These are phyloP conservation scores for Bubo bubo DNA, from an alignment of 2,113 vertebrate species.

Conservation along the genomic window DNA sequence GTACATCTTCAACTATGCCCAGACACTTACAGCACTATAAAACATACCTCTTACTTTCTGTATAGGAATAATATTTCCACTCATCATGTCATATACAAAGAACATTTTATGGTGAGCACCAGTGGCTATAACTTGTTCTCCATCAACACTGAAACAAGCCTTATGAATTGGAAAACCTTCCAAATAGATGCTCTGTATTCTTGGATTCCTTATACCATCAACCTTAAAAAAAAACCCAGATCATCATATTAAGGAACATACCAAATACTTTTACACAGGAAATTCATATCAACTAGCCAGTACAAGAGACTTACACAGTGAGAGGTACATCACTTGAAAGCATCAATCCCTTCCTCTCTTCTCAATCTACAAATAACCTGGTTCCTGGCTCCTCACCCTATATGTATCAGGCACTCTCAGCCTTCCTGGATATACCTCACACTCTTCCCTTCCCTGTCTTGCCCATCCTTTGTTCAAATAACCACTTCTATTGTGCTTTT, in stretches of 20 bases:
- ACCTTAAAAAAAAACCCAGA: constrained; percentile 75
- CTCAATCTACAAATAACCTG: neutral
- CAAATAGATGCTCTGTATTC: constrained; percentile 93
- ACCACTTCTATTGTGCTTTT: neutral
- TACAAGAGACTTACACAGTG: neutral
- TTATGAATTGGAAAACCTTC: constrained; percentile 89
- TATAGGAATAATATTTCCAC: constrained; percentile 84
- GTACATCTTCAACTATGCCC: neutral
- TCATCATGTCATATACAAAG: constrained; percentile 96
- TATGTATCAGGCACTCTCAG: neutral
- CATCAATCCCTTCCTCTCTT: neutral
- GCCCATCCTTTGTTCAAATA: neutral
- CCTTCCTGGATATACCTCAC: neutral
- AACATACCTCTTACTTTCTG: constrained; percentile 83
- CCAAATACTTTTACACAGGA: neutral
- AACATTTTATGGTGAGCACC: constrained; percentile 86
- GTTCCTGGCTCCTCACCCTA: neutral
- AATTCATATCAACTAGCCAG: neutral
- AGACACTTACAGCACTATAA: neutral
- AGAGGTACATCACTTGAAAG: neutral
- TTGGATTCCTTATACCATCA: constrained; percentile 90
- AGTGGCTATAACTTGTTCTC: constrained; percentile 89
- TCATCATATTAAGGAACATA: neutral
- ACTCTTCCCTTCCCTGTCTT: neutral
- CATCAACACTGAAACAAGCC: constrained; percentile 85